A percentile compares a stretch with the other conserved stretches of the same genome.
Conservation (phyloP, 2,797 vertebrate genomes). For the Cryptoblepharus egeriae region DNA sequence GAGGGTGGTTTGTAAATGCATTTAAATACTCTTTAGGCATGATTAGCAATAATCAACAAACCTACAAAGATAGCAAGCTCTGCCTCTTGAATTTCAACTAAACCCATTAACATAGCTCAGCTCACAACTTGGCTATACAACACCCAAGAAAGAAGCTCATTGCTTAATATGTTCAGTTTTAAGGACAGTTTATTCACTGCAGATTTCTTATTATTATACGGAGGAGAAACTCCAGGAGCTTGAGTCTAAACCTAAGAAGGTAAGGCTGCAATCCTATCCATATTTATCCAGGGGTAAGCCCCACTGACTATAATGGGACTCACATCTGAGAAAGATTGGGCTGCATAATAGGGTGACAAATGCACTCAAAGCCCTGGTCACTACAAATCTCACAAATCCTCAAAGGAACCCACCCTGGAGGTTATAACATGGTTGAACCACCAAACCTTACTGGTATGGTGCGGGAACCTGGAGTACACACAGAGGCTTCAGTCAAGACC, state of each 20-base stretch:
- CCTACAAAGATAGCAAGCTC: not conserved
- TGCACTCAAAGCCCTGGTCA: not conserved
- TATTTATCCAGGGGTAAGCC: no score
- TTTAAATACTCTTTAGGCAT: not conserved
- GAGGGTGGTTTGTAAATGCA: not conserved
- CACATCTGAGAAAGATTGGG: no score
- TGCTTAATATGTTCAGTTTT: not conserved
- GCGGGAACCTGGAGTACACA: not conserved
- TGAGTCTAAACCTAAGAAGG: not conserved
- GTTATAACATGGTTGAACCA: not conserved
- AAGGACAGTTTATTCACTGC: accelerated
- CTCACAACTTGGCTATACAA: not conserved
- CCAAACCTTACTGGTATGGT: not conserved
- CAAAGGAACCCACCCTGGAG: not conserved
- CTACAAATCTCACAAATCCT: not conserved
- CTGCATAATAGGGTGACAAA: no score
- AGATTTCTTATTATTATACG: not conserved
- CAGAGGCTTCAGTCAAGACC: not conserved
- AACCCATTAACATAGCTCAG: not conserved
- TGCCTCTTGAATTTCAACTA: not conserved
- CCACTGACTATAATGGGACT: no score
- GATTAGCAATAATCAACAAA: not conserved
- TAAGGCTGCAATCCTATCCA: no score
- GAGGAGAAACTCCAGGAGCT: not conserved
- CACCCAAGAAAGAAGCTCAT: not conserved